phyloP scores from a whole-genome alignment of 2,888 invertebrate genomes.

The Poecilobothrus nobilitatus region DNA sequence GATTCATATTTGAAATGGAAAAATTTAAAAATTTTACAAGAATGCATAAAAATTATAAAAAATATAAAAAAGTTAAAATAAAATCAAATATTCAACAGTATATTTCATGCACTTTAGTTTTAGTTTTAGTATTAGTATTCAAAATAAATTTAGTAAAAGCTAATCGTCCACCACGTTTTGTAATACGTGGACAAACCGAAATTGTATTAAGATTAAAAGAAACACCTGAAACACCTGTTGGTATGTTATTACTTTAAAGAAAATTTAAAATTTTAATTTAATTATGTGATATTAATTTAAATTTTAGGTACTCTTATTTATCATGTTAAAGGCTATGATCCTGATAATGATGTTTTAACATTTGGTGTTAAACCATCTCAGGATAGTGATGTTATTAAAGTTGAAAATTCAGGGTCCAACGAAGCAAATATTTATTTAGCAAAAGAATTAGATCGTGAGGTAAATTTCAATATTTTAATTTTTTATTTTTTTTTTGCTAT shows the following conservation, averaged over 20 bases:
- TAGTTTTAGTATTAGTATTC: slow-evolving; percentile 13
- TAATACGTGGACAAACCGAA: slow-evolving; percentile 81
- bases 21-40: slow-evolving; percentile 1
- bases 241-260: slow-evolving; percentile 54
- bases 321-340: slow-evolving; percentile 71
- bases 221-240: slow-evolving; percentile 74
- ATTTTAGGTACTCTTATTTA: slow-evolving; percentile 67
- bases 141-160: slow-evolving; percentile 30
- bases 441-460: slow-evolving; percentile 86
- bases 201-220: slow-evolving; percentile 84
- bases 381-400: slow-evolving; percentile 73
- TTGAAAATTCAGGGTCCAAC: slow-evolving; percentile 69
- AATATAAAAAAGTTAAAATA: slow-evolving; percentile 22
- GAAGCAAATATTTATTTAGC: slow-evolving; percentile 82
- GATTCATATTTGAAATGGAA: background rate
- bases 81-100: slow-evolving; percentile 10
- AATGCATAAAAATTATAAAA: slow-evolving; percentile 5
- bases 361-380: slow-evolving; percentile 75
- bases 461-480: slow-evolving; percentile 34
- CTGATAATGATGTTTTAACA: slow-evolving; percentile 72
- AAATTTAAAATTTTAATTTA: too few species aligned
- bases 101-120: background rate
- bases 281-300: background rate
- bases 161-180: slow-evolving; percentile 79
- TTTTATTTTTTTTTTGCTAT: background rate